Percentiles rank a stretch among this genome's conserved stretches.
These are phyloP conservation scores for Propithecus deckenii DNA, from an alignment of 2,797 vertebrate genomes.

Conservation along the genomic window DNA sequence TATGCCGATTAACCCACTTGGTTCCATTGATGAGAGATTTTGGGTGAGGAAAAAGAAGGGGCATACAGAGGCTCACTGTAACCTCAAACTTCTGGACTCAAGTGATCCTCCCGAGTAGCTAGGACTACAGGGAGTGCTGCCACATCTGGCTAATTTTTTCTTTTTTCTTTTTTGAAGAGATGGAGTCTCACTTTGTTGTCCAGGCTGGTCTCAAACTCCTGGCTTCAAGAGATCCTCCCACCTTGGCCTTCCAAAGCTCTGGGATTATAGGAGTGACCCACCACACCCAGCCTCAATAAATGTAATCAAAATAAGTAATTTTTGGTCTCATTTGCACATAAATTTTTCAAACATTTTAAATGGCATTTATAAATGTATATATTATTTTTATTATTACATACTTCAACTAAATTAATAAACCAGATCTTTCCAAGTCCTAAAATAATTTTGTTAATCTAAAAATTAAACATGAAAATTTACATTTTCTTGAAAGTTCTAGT, in stretches of 20 bases:
- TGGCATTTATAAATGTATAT: not conserved
- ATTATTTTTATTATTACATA: not conserved
- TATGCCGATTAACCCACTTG: not conserved
- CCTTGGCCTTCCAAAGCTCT: not conserved
- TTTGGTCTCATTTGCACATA: not conserved
- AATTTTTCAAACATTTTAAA: not conserved
- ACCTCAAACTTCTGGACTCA: not conserved
- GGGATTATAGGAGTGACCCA: not conserved
- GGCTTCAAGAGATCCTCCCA: not conserved
- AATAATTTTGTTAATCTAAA: not conserved
- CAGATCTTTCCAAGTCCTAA: not conserved
- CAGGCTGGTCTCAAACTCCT: not conserved
- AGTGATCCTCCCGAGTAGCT: not conserved
- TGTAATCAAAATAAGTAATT: not conserved
- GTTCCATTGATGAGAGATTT: not conserved
- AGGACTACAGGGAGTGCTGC: not conserved
- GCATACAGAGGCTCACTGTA: not conserved
- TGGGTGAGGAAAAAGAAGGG: not conserved
- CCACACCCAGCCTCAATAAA: not conserved
- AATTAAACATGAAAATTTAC: not conserved
- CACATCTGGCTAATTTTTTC: no score
- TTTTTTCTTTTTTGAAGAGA: not conserved
- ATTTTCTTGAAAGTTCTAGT: slow-evolving; percentile 2
- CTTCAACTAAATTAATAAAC: not conserved
- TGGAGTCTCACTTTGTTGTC: not conserved